A percentile compares a stretch with the other conserved stretches of the same genome.
Conservation (phyloP, 2,113 vertebrate species). For the Anguilla japonica region DNA sequence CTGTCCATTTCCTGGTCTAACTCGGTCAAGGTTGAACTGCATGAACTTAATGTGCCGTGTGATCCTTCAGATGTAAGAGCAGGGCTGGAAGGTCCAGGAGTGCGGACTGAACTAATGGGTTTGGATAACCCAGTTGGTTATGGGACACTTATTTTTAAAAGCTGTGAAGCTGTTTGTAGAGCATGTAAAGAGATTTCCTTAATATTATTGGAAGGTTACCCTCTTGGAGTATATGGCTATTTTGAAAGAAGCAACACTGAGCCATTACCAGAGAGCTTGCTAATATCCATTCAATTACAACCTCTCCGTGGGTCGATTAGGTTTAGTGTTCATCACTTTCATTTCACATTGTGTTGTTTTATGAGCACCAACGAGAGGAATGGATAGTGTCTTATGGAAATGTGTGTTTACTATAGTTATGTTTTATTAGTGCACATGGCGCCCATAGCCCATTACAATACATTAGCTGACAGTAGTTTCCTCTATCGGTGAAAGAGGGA, state of each 20-base stretch:
- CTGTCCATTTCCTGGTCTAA: neutral
- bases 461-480: neutral
- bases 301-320: conserved; percentile 9
- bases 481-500: too few relatives aligned
- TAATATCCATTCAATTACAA: conserved; percentile 21
- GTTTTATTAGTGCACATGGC: neutral
- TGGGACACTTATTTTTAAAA: conserved; percentile 13
- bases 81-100: conserved; percentile 8
- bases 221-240: neutral
- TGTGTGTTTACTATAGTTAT: neutral
- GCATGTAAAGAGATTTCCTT: conserved; percentile 21
- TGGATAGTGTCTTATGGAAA: neutral
- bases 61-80: conserved; percentile 20
- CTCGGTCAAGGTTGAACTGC: conserved; percentile 1
- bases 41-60: conserved; percentile 14
- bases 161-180: conserved; percentile 17
- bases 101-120: conserved; percentile 18
- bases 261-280: conserved; percentile 14
- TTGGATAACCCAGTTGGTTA: conserved; percentile 24
- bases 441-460: neutral
- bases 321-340: conserved; percentile 19
- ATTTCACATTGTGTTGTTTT: conserved; percentile 16
- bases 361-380: neutral
- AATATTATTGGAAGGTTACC: conserved; percentile 11
- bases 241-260: conserved; percentile 7